Conservation (phyloP, 2,797 vertebrate genomes). For the Anomalospiza imberbis region DNA sequence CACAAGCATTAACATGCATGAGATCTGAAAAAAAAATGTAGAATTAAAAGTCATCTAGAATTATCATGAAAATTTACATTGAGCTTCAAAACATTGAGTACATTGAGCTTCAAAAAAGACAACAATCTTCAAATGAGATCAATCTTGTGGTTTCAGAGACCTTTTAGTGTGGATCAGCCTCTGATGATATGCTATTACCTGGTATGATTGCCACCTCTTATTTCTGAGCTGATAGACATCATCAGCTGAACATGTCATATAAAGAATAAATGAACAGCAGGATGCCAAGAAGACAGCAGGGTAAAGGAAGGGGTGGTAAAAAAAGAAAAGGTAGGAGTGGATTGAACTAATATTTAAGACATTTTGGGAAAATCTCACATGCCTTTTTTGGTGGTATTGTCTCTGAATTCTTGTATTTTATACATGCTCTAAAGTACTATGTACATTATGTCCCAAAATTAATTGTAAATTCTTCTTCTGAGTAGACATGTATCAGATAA, state of each 20-base stretch:
- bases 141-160: not conserved
- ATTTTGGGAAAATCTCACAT: not conserved
- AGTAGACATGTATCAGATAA: not conserved
- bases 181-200: not conserved
- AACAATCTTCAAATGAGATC: not conserved
- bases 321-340: not conserved
- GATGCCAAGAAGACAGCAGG: not conserved
- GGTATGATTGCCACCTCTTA: not conserved
- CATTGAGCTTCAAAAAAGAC: not conserved
- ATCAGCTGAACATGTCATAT: not conserved
- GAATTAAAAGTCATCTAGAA: not conserved
- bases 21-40: not conserved
- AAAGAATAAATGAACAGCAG: not conserved
- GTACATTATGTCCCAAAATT: not conserved
- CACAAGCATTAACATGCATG: not conserved
- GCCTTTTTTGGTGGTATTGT: not conserved
- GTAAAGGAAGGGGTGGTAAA: not conserved
- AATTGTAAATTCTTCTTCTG: not conserved
- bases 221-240: not conserved
- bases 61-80: not conserved
- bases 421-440: not conserved
- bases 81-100: not conserved
- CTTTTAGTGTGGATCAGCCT: not conserved
- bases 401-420: not conserved
- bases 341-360: not conserved